Percentiles rank a stretch among this genome's conserved stretches.
These are phyloP conservation scores for Pammene fasciana DNA, from an alignment of 2,888 invertebrate genomes.

Conservation along the genomic window DNA sequence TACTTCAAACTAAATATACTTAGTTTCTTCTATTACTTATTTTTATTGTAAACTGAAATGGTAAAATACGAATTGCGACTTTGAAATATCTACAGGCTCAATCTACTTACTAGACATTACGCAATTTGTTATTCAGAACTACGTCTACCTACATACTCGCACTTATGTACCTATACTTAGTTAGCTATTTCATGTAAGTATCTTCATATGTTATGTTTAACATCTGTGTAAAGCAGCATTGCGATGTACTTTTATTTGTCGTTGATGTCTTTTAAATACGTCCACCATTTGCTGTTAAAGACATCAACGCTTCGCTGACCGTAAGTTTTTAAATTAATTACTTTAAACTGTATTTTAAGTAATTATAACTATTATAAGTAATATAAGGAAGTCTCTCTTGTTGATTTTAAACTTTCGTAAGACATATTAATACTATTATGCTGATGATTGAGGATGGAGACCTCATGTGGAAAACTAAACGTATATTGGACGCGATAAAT, in stretches of 20 bases:
- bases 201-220: neutral
- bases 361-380: too few species aligned
- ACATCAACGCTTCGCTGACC: constrained; percentile 63
- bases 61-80: neutral
- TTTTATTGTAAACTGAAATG: too few species aligned
- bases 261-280: constrained; percentile 70
- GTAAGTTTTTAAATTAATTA: constrained; percentile 17
- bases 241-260: constrained; percentile 43
- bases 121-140: too few species aligned
- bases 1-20: too few species aligned
- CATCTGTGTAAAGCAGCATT: neutral
- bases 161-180: neutral
- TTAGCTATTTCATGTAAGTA: neutral
- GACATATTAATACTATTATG: too few species aligned
- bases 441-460: too few species aligned
- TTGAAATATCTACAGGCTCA: constrained; percentile 1
- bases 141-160: too few species aligned
- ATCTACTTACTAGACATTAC: neutral
- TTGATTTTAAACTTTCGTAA: too few species aligned
- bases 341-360: neutral
- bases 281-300: constrained; percentile 57
- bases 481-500: too few species aligned
- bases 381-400: too few species aligned
- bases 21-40: too few species aligned
- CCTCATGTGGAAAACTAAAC: too few species aligned